Evolutionary conservation across 2,113 vertebrate species (phyloP).

Genomic region (Mixornis gularis): DNA sequence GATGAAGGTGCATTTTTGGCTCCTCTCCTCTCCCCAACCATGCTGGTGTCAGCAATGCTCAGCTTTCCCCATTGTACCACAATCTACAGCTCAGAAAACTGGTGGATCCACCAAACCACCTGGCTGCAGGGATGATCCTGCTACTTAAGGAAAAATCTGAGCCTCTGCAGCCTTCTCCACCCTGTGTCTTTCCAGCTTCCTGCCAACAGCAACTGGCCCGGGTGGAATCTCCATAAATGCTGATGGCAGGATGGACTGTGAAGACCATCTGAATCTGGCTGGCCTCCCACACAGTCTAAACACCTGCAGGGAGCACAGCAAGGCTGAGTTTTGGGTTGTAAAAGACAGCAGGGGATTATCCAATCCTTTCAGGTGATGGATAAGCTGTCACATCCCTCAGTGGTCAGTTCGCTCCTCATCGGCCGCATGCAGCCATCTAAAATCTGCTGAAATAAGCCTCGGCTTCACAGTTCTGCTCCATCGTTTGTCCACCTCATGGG

Average conservation of each 20-base stretch:
- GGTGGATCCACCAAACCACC: neutral
- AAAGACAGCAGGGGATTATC: neutral
- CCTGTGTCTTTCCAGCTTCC: neutral
- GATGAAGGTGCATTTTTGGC: neutral
- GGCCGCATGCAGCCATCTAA: neutral
- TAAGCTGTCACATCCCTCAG: constrained; percentile 23
- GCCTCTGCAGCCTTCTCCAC: neutral
- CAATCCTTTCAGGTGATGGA: neutral
- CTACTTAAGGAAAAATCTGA: neutral
- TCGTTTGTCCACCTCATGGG: neutral
- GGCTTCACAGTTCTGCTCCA: neutral
- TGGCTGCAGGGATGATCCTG: neutral
- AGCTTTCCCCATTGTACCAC: neutral
- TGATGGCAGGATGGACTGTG: neutral
- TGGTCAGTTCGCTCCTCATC: neutral
- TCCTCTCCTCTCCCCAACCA: neutral
- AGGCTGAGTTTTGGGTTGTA: neutral
- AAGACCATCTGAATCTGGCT: neutral
- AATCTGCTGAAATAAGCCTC: neutral
- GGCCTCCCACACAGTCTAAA: neutral
- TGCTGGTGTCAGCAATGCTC: rapidly evolving
- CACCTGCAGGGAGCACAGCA: neutral
- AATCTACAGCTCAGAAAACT: neutral
- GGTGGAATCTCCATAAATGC: neutral
- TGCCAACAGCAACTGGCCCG: neutral